Evolutionary conservation across 1,140 invertebrate genomes (phyloP).

Genomic region (Zaprionus kolodkinae): DNA sequence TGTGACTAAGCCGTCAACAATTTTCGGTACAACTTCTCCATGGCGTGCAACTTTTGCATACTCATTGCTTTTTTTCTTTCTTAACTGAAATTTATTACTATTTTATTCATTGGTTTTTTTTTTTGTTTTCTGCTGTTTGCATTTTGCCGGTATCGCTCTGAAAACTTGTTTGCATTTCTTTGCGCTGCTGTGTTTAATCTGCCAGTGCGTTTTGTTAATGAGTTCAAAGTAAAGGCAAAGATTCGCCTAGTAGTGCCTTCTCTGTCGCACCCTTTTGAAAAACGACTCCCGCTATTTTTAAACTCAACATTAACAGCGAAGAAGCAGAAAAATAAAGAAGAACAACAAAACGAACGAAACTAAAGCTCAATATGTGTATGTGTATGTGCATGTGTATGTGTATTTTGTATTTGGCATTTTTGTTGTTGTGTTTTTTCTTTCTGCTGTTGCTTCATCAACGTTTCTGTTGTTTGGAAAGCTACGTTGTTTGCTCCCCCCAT

Average conservation of each 20-base stretch:
- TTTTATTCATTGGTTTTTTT: slow-evolving; percentile 16
- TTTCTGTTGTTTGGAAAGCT: slow-evolving; percentile 75
- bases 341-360: slow-evolving; percentile 32
- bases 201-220: slow-evolving; percentile 74
- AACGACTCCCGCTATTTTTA: slow-evolving; percentile 65
- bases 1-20: slow-evolving; percentile 73
- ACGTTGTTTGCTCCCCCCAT: slow-evolving; percentile 57
- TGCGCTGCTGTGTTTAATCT: slow-evolving; percentile 59
- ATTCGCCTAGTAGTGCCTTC: slow-evolving; percentile 35
- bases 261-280: slow-evolving; percentile 28
- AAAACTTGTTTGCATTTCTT: slow-evolving; percentile 65
- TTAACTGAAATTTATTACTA: slow-evolving; percentile 20
- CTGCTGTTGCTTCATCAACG: slow-evolving; percentile 63
- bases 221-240: slow-evolving; percentile 57
- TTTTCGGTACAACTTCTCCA: slow-evolving; percentile 59
- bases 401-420: slow-evolving; percentile 41
- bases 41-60: slow-evolving; percentile 56
- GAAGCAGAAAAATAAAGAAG: not conserved
- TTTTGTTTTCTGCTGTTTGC: slow-evolving; percentile 44
- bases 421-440: slow-evolving; percentile 38
- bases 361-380: slow-evolving; percentile 47
- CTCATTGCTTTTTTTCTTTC: slow-evolving; percentile 56
- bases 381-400: slow-evolving; percentile 27
- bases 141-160: slow-evolving; percentile 65
- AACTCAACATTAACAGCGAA: slow-evolving; percentile 41